A percentile compares a stretch with the other conserved stretches of the same genome.
These are phyloP conservation scores for Chamaetylas fuelleborni DNA, from an alignment of 2,113 vertebrate species.

Conservation along the genomic window DNA sequence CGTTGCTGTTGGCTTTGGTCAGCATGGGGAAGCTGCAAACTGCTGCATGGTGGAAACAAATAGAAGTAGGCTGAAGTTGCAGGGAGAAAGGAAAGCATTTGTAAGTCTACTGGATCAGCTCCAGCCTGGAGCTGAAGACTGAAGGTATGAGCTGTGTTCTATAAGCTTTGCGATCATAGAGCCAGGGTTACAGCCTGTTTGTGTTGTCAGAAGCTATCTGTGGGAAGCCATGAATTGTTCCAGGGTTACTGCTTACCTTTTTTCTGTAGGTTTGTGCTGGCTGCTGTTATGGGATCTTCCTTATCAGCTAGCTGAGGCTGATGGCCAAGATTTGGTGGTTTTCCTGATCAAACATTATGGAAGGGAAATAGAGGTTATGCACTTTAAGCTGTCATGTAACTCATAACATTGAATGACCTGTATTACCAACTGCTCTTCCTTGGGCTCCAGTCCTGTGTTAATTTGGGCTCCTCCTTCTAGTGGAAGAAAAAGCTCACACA, in stretches of 20 bases:
- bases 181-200: background rate
- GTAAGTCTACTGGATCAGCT: background rate
- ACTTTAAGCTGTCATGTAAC: background rate
- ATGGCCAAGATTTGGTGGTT: background rate
- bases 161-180: background rate
- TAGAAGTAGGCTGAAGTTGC: background rate
- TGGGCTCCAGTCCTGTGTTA: background rate
- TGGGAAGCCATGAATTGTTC: background rate
- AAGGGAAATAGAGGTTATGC: background rate
- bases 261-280: background rate
- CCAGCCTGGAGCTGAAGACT: background rate
- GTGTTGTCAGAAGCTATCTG: background rate
- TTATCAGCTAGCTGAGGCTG: background rate
- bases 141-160: background rate
- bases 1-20: background rate
- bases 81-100: background rate
- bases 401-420: background rate
- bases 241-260: background rate
- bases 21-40: background rate
- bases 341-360: background rate
- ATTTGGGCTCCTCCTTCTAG: background rate
- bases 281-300: background rate
- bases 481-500: rapidly evolving
- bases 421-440: background rate
- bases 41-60: background rate